Evolutionary conservation across 2,797 vertebrate species (phyloP), one percentile per base, ranked within the genome.

Genomic region (Acanthurus tractus): DNA sequence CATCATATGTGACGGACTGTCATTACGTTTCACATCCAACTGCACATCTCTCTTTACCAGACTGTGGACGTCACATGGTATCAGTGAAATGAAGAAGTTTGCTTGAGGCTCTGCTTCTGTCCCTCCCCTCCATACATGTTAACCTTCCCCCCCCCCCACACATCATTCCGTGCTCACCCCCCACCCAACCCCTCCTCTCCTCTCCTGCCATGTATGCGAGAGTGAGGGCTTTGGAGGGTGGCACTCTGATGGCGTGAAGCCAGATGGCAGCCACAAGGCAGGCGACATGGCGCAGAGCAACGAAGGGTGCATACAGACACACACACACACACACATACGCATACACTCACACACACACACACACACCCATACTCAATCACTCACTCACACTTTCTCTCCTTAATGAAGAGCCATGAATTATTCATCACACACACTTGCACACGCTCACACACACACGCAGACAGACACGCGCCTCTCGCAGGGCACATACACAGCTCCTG

Each of bases 251-350:
- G 94, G 95, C 93, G 92, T 92, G 91, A 92, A 94, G 94, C 94
- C 95, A 95, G 95, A 95, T 96, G 95, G 95, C 94, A 95, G 93
- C 93, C 93, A 95, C 94, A 94, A 94, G 93, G 94, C 93, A 94
- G 93, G 88, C 93, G 89, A 92, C 83, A 87, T 92, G 87, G 92
- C 81, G 89, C 89, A 87, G 91, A 90, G 89, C 85, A 82, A 79
- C 78, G 81, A 84, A 90, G 88, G 78, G 68, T 80, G 73, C 86
- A 73, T 86, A 79, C 81, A 70, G 57, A 84, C 85, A 82, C 86
- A 76, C 25, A 25, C 25, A 25, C 25, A 25, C 25, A 25, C 25
- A 25, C 25, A 25, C 25, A 25, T 2, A 25, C 25, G 3, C 25
- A 25, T 3, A 25, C 25, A 25, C 3, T 2, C 25, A 25, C 79